phyloP scores from a whole-genome alignment of 92 coral and sea anemone species.

The Plumapathes pennacea region DNA sequence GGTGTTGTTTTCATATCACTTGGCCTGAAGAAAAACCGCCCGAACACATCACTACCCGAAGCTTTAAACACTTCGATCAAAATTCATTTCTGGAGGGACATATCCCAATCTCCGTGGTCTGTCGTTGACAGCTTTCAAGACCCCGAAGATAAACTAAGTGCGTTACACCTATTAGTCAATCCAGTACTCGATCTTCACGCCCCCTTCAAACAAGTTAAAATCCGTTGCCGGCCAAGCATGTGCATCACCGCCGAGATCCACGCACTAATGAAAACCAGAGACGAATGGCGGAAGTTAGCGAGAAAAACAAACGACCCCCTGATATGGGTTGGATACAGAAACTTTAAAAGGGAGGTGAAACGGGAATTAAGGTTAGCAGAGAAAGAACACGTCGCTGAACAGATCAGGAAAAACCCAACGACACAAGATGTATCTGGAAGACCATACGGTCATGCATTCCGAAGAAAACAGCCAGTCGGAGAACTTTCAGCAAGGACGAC shows the following conservation, averaged over 20 bases:
- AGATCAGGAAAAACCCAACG: slow-evolving; percentile 19
- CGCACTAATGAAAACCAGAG: slow-evolving; percentile 15
- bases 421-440: slow-evolving; percentile 35
- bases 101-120: slow-evolving; percentile 9
- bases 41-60: background rate
- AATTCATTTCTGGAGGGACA: background rate
- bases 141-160: slow-evolving; percentile 5
- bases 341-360: slow-evolving; percentile 7
- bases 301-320: slow-evolving; percentile 13
- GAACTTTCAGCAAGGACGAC: slow-evolving; percentile 21
- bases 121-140: slow-evolving; percentile 10
- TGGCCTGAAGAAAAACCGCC: slow-evolving; percentile 23
- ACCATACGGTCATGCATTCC: slow-evolving; percentile 45
- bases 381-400: slow-evolving; percentile 8
- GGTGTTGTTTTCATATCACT: slow-evolving; percentile 23
- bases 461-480: slow-evolving; percentile 27
- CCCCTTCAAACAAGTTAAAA: background rate
- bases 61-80: slow-evolving; percentile 5
- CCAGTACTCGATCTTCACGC: slow-evolving; percentile 3
- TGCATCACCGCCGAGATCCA: background rate
- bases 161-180: slow-evolving; percentile 10
- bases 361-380: slow-evolving; percentile 8
- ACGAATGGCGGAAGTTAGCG: slow-evolving; percentile 3
- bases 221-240: background rate
- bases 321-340: slow-evolving; percentile 10